Base-by-base conservation (phyloP, 2,888 invertebrate species). In the Aphodius sticticus region DNA sequence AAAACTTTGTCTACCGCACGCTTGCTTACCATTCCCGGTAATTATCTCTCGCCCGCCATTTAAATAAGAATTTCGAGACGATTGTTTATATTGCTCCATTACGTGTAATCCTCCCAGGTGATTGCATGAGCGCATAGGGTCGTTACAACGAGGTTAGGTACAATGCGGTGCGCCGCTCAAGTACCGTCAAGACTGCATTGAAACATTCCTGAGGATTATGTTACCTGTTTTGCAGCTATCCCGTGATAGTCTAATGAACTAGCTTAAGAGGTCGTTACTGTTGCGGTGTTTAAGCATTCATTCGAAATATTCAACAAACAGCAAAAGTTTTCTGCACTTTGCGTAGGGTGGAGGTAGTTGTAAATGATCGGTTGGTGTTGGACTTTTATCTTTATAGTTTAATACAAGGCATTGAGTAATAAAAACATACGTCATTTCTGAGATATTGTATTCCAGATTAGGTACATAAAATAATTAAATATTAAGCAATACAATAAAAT, bases 81-180 rank as follows among this genome's bases (percentile, higher is more conserved):
- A 53, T 53, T 53, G 53, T 53, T 53, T 53, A 53, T 53, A 53
- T 53, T 53, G 12, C 53, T 1, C 53, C 53, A 53, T 53, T 53
- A 53, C 53, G 53, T 53, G 53, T 53, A 53, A 53, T 53, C 53
- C 53, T 53, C 53, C 53, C 53, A 53, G 53, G 53, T 53, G 53
- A 53, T 53, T 9, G 53, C 12, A 53, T 53, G 53, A 53, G 53
- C 7, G 53, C 53, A 53, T 53, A 7, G 4, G 53, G 12, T 5
- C 53, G 12, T 53, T 53, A 53, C 53, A 53, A 53, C 9, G 53
- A 53, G 9, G 53, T 12, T 53, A 26, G 26, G 26, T 26, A 26
- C 26, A 26, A 53, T 53, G 53, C 53, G 53, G 53, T 53, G 12
- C 12, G 9, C 53, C 53, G 12, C 53, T 12, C 53, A 5, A 53